A percentile compares a stretch with the other conserved stretches of the same genome.
Evolutionary conservation across 2,888 invertebrate genomes (phyloP).

Genomic region (Globia sparganii): DNA sequence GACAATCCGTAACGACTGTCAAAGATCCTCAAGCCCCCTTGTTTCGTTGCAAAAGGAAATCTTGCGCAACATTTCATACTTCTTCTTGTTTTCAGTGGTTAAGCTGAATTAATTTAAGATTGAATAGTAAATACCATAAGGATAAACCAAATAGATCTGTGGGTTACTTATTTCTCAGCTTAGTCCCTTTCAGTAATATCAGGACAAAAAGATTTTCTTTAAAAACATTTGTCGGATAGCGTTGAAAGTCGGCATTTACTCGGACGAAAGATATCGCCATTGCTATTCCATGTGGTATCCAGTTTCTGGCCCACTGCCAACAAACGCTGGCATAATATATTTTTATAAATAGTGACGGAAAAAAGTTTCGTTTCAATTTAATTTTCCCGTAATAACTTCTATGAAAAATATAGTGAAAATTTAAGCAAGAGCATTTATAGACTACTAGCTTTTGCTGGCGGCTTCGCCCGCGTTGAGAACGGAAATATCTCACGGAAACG

Average conservation of each 20-base stretch:
- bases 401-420: background rate
- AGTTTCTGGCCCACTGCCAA: conserved; percentile 43
- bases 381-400: background rate
- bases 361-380: conserved; percentile 26
- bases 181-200: background rate
- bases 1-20: background rate
- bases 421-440: background rate
- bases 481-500: background rate
- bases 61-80: background rate
- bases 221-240: conserved; percentile 25
- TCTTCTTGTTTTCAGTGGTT: too few relatives aligned
- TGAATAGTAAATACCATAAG: too few relatives aligned
- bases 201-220: conserved; percentile 15
- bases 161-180: background rate
- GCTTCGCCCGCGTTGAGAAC: background rate
- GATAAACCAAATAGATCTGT: background rate
- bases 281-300: conserved; percentile 36
- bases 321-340: conserved; percentile 32
- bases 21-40: background rate
- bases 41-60: background rate
- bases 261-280: conserved; percentile 14
- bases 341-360: conserved; percentile 47
- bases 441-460: too few relatives aligned
- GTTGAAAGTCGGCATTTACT: conserved; percentile 50
- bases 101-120: background rate